Evolutionary conservation across 1,140 invertebrate genomes (phyloP).

Genomic region (Acyrthosiphon pisum): DNA sequence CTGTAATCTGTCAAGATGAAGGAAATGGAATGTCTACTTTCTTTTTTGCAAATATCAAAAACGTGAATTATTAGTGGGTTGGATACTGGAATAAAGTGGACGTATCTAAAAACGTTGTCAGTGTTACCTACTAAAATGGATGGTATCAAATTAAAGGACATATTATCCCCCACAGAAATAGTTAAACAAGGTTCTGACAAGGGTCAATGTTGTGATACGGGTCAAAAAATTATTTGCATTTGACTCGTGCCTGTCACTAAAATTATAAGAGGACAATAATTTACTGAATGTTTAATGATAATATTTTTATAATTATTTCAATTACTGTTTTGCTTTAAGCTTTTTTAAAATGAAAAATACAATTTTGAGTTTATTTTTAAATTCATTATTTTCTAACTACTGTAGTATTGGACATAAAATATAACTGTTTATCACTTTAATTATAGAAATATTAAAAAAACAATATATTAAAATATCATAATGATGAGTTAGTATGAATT

Average conservation of each 20-base stretch:
- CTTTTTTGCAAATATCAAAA: neutral
- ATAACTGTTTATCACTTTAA: neutral
- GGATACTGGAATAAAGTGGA: neutral
- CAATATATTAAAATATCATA: no score
- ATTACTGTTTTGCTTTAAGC: neutral
- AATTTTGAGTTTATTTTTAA: neutral
- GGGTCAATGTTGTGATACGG: neutral
- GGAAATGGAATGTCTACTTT: neutral
- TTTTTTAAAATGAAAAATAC: neutral
- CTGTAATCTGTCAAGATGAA: neutral
- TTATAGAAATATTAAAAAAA: no score
- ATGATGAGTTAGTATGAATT: neutral
- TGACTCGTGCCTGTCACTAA: neutral
- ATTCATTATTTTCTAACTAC: neutral
- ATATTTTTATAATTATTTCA: neutral
- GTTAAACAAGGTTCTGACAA: constrained; percentile 15
- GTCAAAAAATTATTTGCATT: neutral
- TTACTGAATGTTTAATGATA: neutral
- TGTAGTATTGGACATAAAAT: neutral
- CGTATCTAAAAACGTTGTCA: neutral
- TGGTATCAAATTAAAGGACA: neutral
- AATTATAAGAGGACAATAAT: neutral
- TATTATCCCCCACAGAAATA: neutral
- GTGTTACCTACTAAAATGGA: neutral
- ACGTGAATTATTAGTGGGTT: neutral